Evolutionary conservation across 2,113 vertebrate genomes (phyloP), one percentile per base, ranked within the genome.

Genomic region (Epinephelus moara): DNA sequence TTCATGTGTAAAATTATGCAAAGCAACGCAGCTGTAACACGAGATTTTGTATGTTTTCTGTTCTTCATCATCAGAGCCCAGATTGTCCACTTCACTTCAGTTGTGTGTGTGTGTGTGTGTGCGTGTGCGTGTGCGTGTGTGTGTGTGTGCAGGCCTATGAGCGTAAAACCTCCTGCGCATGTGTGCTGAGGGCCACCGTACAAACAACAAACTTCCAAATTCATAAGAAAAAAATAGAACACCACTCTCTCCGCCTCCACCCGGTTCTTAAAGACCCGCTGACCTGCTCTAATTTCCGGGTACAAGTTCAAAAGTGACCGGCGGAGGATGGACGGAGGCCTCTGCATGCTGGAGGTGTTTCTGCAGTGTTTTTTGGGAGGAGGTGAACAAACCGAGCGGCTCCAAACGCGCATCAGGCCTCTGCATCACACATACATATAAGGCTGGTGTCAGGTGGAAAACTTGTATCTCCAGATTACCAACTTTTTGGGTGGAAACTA

Each of bases 1-100:
- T 90, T 86, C 77, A n/a, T 33, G 17, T 37, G 42, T 63, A 14
- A 57, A 87, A 85, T 78, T 86, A 91, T 83, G 90, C 87, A 91
- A 86, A 82, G 62, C 42, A 23, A 23, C 7, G n/a, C 42, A 67
- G 72, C 69, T 75, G 30, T 37, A 57, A 57, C 4, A 47, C 19
- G 7, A 15, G 25, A 30, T 52, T 63, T 70, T 62, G 27, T 50
- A 14, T 50, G 4, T 74, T 85, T 59, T 71, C 8, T 62, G 19
- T 78, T 75, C 6, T 78, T 75, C 6, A 37, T 49, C n/a, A 56
- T 70, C 4, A 47, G 33, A 60, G 33, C n/a, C 59, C 61, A 70
- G 27, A 33, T 33, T 64, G 68, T 57, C 23, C 3, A 37, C 33
- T 59, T 52, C 52, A 53, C 42, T n/a, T 56, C 47, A 2, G 14